phyloP scores from a whole-genome alignment of 2,113 vertebrate genomes.

The Craseonycteris thonglongyai region DNA sequence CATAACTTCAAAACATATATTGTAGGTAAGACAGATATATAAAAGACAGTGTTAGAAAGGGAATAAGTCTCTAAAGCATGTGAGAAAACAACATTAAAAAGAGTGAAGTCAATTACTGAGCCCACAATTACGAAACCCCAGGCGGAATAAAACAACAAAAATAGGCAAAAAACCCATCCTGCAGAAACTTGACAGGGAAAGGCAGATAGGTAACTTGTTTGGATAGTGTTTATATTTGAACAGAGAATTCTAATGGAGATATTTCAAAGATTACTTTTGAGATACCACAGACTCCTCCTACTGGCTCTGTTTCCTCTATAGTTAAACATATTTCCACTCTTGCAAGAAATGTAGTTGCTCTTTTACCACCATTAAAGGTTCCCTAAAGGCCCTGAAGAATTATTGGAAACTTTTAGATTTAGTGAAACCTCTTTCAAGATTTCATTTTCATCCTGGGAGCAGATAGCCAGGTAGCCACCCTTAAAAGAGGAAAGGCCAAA shows the following conservation, averaged over 20 bases:
- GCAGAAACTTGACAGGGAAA: background rate
- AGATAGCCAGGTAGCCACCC: background rate
- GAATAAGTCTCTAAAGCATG: background rate
- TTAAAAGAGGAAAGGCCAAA: background rate
- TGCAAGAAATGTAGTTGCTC: background rate
- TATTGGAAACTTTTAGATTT: background rate
- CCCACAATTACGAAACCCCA: background rate
- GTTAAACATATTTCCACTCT: background rate
- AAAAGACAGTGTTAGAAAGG: background rate
- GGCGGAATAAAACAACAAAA: background rate
- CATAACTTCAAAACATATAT: background rate
- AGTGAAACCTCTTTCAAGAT: too few species aligned
- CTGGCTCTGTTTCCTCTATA: background rate
- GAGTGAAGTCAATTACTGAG: background rate
- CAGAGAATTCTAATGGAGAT: too few species aligned
- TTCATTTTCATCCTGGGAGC: background rate
- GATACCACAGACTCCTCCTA: background rate
- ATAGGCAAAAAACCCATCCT: background rate
- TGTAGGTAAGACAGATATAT: background rate
- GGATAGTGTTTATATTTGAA: background rate
- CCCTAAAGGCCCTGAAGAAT: background rate
- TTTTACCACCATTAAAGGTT: background rate
- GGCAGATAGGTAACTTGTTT: background rate
- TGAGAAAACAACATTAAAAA: background rate
- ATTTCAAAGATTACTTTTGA: background rate